Base-by-base conservation (phyloP, 2,113 vertebrate species). In the Telmatochromis sp. region DNA sequence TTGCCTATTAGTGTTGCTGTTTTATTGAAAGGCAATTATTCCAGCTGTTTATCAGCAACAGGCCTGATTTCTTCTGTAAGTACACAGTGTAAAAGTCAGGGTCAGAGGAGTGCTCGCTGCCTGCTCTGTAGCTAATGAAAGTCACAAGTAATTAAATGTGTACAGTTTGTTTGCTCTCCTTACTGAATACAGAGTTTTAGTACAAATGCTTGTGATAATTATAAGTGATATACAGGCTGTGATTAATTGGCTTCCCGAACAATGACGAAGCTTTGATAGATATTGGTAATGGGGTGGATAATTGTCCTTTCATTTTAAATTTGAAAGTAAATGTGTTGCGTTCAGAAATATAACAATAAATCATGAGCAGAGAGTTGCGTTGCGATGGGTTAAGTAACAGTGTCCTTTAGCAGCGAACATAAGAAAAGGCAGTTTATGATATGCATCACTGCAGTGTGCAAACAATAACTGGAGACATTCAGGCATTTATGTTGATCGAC, bases 61-160 rank as follows among this genome's bases (percentile, higher is more conserved):
- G 86, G 9, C 70, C 79, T 33, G 58, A 23, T 75, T 87, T 90
- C 26, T 53, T 87, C 80, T 83, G 47, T 55, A 57, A 17, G 54
- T 87, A 31, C 49, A 68, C 17, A 17, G 83, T 14, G 83, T 65
- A 88, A 86, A 58, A 85, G 68, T 37, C 42, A 7, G 47, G 49
- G 82, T 88, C 70, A 75, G 86, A 90, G 83, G 28, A 87, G 87
- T 21, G 54, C 80, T 49, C 40, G 58, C 65, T 14, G 81, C 54
- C 87, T 86, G 80, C 82, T 89, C 82, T 90, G 84, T 82, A 85
- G 78, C 89, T 86, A 87, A 92, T 93, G 86, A 89, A 92, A 93
- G 92, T 91, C 92, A 93, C 91, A 93, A 93, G 90, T 91, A 86
- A 93, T 89, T 91, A 88, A 94, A 85, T 89, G 84, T 93, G 89